Base-by-base conservation (phyloP, 1,140 invertebrate genomes). In the Callitettix versicolor region DNA sequence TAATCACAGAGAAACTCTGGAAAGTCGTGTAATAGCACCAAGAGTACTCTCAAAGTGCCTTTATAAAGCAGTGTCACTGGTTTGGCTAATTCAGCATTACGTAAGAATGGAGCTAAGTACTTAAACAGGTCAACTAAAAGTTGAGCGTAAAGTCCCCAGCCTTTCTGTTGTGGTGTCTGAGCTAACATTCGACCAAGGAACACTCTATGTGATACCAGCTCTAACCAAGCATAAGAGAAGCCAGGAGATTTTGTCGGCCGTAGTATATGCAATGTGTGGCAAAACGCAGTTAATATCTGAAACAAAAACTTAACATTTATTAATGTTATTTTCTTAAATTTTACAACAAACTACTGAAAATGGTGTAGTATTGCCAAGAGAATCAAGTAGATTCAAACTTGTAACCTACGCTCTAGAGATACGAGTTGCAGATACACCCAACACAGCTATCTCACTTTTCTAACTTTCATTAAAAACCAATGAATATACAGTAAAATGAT, bases 1-100 rank as follows among this genome's bases (percentile, higher is more conserved):
- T 98, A 99, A 66, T 99, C 96, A 68, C 95, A 98, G 20, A 99
- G 76, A 67, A 99, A 98, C 69, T 99, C 97, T 0, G 97, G 97
- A 70, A 99, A 99, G 71, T 99, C 97, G 66, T 99, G 95, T 1
- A 99, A 76, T 12, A 99, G 73, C 0, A 99, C 93, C 12, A 99
- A 70, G n/a, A 99, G 73, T 0, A 99, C 91, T 56, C 95, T 79
- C 6, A 99, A 73, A 3, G 94, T 98, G 43, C 95, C 96, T 74
- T 95, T 96, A 73, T 99, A 99, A 1, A 99, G 71, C 42, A 88
- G 75, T 60, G 91, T 89, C 1, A 98, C 89, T 0, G 95, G 88
- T 63, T 95, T 89, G 0, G 90, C 88, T 3, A 99, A 76, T 65
- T 98, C 92, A 0, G 95, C 93, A 72, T 98, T 99, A 34, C 95